Conservation (phyloP, 1,140 invertebrate genomes). For the Lepeophtheirus salmonis region DNA sequence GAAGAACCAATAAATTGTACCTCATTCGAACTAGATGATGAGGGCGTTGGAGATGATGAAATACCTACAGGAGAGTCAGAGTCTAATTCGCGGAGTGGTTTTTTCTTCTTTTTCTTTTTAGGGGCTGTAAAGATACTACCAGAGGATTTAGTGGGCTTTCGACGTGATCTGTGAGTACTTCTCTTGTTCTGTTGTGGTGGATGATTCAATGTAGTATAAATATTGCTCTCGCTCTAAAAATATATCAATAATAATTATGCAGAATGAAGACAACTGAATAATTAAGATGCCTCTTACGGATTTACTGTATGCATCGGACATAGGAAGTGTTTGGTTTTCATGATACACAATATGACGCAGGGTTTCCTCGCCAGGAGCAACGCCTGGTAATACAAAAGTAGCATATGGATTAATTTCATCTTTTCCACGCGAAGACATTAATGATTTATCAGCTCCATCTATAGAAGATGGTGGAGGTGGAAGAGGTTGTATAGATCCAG, state of each 20-base stretch:
- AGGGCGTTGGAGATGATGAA: neutral
- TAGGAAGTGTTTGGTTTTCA: neutral
- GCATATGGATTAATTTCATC: neutral
- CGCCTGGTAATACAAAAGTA: neutral
- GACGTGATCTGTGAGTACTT: neutral
- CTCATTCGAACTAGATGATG: neutral
- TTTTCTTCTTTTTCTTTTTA: neutral
- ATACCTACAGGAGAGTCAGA: neutral
- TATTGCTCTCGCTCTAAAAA: neutral
- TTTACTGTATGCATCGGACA: neutral
- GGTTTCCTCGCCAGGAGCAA: neutral
- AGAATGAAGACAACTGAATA: neutral
- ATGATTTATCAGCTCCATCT: neutral
- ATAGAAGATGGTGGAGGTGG: neutral
- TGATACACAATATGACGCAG: neutral
- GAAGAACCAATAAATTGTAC: neutral
- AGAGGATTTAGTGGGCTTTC: neutral
- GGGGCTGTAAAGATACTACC: neutral
- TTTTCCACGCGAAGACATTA: neutral
- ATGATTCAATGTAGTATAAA: neutral
- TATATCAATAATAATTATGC: neutral
- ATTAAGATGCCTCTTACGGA: neutral
- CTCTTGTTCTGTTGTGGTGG: neutral
- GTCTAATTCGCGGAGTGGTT: neutral
- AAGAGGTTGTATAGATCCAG: neutral